These are phyloP conservation scores for Scolopax mira DNA, from an alignment of 2,113 vertebrate genomes.

Conservation along the genomic window DNA sequence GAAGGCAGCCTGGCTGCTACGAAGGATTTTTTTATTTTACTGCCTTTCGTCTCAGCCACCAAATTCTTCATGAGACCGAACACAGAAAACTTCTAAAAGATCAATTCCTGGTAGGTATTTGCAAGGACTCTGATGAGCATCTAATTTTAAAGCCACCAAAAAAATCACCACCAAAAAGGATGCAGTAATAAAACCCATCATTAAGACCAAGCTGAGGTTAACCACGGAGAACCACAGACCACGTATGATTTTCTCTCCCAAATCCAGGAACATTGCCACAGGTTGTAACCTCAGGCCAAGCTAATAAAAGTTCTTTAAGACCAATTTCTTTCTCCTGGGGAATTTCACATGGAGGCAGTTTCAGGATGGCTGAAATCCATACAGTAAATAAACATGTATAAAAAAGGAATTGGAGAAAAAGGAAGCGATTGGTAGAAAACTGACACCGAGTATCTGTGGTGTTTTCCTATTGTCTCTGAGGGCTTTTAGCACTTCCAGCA, in stretches of 20 bases:
- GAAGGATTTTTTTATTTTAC: neutral
- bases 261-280: slow-evolving; percentile 34
- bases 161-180: neutral
- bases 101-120: neutral
- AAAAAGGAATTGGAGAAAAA: slow-evolving; percentile 43
- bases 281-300: slow-evolving; percentile 41
- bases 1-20: neutral
- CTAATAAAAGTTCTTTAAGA: slow-evolving; percentile 51
- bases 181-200: slow-evolving; percentile 21
- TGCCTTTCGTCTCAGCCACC: neutral
- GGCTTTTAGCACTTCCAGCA: slow-evolving; percentile 45
- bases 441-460: neutral
- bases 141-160: neutral
- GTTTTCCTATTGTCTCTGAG: neutral
- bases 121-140: neutral
- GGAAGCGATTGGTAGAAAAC: slow-evolving; percentile 8
- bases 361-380: slow-evolving; percentile 3
- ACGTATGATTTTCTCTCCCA: neutral
- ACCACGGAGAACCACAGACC: neutral
- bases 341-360: neutral
- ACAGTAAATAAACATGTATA: neutral
- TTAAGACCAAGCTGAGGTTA: slow-evolving; percentile 29
- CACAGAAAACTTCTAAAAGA: neutral
- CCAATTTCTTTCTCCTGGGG: neutral
- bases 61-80: neutral